Evolutionary conservation across 1,140 invertebrate genomes (phyloP), one percentile per base, ranked within the genome.

Genomic region (Phortica variegata): DNA sequence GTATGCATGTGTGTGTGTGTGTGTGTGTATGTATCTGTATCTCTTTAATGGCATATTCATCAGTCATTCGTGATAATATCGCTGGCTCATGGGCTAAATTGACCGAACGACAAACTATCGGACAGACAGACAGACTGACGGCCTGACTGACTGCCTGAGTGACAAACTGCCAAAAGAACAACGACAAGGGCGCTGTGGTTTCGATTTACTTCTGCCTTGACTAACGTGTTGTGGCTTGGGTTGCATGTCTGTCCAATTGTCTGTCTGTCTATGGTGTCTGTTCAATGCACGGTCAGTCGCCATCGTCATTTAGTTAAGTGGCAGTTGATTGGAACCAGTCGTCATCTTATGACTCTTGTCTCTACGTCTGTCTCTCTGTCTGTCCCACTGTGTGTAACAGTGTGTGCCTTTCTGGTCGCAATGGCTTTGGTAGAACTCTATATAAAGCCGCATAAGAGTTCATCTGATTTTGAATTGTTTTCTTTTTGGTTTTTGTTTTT

Each of bases 1-100:
- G n/a, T n/a, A n/a, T n/a, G n/a, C n/a, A n/a, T n/a, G n/a, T n/a
- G n/a, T n/a, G 39, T 16, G 4, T 33, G 4, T 20, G 19, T 34
- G 5, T 32, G 26, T 42, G n/a, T n/a, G 6, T 45, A 21, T 23
- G 31, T 43, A 31, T 33, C n/a, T 39, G 54, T 65, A 61, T 61
- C 62, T 66, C 59, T 66, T 66, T 66, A 62, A 66, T 68, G 62
- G 62, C 62, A 66, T 66, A 66, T 68, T 66, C 62, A 68, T 66
- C 62, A 66, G 62, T 66, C 63, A 66, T 58, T 68, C 57, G 60
- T 66, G 62, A 68, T 66, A 68, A 66, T 57, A 63, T 63, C 61
- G 61, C 32, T 52, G 36, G 23, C 43, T 50, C 52, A 36, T 16
- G 5, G 23, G 23, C n/a, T n/a, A n/a, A n/a, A n/a, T n/a, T n/a